Evolutionary conservation across 2,888 invertebrate genomes (phyloP).

Genomic region (Ceraclea dissimilis): DNA sequence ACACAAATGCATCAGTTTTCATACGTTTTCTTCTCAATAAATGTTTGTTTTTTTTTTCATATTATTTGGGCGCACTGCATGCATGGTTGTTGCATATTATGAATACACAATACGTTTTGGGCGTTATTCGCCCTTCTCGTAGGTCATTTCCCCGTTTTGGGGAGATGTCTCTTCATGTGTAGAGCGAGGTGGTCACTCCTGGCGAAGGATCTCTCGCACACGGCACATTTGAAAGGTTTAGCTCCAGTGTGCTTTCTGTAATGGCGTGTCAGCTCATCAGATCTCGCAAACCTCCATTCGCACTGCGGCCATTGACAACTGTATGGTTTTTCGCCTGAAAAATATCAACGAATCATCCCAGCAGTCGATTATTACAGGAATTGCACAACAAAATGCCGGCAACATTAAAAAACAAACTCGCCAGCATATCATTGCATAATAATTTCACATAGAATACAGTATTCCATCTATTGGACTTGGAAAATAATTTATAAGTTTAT

Average conservation of each 20-base stretch:
- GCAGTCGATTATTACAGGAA: neutral
- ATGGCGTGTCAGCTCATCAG: conserved; percentile 92
- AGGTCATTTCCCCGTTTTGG: conserved; percentile 72
- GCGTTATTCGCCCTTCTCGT: conserved; percentile 19
- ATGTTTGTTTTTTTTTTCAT: too few relatives aligned
- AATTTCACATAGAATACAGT: neutral
- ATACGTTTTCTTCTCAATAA: too few relatives aligned
- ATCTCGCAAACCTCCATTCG: conserved; percentile 94
- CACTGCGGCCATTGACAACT: conserved; percentile 98
- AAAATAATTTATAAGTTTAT: too few relatives aligned
- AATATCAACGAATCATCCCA: neutral
- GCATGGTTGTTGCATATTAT: neutral
- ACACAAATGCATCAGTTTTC: too few relatives aligned
- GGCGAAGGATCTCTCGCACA: conserved; percentile 91
- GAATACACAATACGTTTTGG: neutral
- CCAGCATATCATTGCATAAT: neutral
- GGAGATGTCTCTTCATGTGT: conserved; percentile 94
- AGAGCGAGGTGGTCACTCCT: conserved; percentile 91
- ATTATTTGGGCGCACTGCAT: neutral
- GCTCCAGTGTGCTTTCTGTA: conserved; percentile 96
- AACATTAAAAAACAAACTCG: neutral
- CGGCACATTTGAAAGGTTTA: conserved; percentile 93
- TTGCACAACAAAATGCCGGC: neutral
- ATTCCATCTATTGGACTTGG: too few relatives aligned
- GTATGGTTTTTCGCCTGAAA: conserved; percentile 92